phyloP scores from a whole-genome alignment of 2,888 invertebrate genomes.

The Apantesis nais region DNA sequence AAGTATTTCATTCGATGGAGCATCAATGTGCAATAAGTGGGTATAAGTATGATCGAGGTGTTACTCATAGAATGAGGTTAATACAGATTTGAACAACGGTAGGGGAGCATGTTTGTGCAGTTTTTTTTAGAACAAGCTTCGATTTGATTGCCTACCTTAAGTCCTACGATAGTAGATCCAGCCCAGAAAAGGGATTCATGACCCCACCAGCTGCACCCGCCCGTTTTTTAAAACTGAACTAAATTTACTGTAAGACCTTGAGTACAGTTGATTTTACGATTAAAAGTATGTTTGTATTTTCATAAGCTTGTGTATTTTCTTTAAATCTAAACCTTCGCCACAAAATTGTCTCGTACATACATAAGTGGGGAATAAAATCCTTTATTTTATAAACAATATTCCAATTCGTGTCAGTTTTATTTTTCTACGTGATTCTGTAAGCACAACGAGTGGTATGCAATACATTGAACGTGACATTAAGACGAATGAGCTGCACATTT shows the following conservation, averaged over 20 bases:
- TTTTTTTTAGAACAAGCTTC: background rate
- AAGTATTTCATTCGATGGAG: background rate
- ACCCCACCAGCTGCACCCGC: no score
- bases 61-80: background rate
- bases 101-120: no score
- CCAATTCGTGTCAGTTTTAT: conserved; percentile 20
- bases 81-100: no score
- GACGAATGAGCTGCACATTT: conserved; percentile 39
- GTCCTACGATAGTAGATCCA: background rate
- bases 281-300: no score
- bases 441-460: conserved; percentile 31
- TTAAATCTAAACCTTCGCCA: no score
- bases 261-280: no score
- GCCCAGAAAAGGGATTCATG: no score
- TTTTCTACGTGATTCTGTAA: conserved; percentile 27
- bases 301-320: no score
- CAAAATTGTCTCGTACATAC: background rate
- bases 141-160: background rate
- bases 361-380: background rate
- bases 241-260: background rate
- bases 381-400: background rate
- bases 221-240: background rate
- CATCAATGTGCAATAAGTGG: background rate
- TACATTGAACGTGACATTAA: conserved; percentile 50
- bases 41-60: background rate